Evolutionary conservation across 2,888 invertebrate species (phyloP).

Genomic region (Entomobrya multifasciata): DNA sequence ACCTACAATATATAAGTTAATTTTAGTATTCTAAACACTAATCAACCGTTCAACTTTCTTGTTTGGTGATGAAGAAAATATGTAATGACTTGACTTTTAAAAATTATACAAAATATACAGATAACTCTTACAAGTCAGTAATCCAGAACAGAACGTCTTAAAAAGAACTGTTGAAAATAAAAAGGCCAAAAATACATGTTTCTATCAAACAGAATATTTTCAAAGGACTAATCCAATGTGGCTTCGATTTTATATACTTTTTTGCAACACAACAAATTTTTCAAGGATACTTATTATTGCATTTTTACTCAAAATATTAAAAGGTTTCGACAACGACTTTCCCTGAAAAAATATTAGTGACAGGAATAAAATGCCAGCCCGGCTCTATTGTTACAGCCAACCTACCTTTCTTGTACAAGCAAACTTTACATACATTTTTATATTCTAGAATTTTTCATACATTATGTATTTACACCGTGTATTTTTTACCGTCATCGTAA

Average conservation of each 20-base stretch:
- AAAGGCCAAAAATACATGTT: conserved; percentile 56
- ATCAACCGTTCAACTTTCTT: conserved; percentile 28
- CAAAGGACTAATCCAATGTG: conserved; percentile 63
- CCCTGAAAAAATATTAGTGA: too few relatives aligned
- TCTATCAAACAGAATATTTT: conserved; percentile 8
- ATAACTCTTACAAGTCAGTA: not conserved
- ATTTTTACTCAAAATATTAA: conserved; percentile 23
- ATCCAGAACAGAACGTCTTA: conserved; percentile 15
- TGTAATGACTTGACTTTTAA: not conserved
- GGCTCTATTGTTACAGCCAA: too few relatives aligned
- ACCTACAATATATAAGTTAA: not conserved
- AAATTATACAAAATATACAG: not conserved
- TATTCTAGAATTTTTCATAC: not conserved
- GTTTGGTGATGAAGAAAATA: not conserved
- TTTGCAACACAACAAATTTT: conserved; percentile 39
- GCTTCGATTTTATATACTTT: conserved; percentile 58
- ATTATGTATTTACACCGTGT: not conserved
- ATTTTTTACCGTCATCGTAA: not conserved
- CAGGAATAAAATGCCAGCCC: too few relatives aligned
- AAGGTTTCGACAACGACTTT: conserved; percentile 48
- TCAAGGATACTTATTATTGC: conserved; percentile 22
- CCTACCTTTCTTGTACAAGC: not conserved
- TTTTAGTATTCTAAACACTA: not conserved
- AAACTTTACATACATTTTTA: conserved; percentile 11
- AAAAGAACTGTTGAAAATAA: conserved; percentile 39